phyloP scores from a whole-genome alignment of 2,888 invertebrate species.

The Dolomedes plantarius region DNA sequence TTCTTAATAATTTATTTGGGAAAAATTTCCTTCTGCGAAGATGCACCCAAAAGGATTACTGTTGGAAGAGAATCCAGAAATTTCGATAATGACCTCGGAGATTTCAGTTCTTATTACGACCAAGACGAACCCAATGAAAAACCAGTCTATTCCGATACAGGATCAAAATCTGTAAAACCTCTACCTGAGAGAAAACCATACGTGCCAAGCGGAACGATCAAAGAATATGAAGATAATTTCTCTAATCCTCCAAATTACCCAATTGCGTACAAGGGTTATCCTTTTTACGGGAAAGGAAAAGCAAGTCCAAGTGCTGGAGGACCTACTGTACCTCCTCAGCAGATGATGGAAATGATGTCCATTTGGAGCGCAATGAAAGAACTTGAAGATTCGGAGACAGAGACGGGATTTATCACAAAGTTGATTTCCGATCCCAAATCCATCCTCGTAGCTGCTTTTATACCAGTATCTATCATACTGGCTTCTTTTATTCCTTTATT shows the following conservation, averaged over 20 bases:
- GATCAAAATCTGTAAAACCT: background rate
- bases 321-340: conserved; percentile 8
- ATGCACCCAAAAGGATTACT: background rate
- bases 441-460: conserved; percentile 18
- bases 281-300: conserved; percentile 25
- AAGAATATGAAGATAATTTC: background rate
- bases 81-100: background rate
- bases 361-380: conserved; percentile 47
- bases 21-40: background rate
- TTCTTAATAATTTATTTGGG: background rate
- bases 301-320: background rate
- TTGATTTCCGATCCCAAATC: conserved; percentile 35
- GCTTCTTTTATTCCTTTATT: conserved; percentile 43
- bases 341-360: conserved; percentile 34
- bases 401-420: conserved; percentile 23
- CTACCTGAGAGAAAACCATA: background rate
- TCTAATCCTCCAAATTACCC: background rate
- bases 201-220: background rate
- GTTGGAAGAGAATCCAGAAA: background rate
- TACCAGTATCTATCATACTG: conserved; percentile 47
- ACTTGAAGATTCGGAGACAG: background rate
- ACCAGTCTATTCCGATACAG: conserved; percentile 36
- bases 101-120: background rate
- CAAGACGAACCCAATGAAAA: conserved; percentile 9
- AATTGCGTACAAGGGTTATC: conserved; percentile 27